phyloP scores from a whole-genome alignment of 2,797 vertebrate species.

The Craterocephalus amniculus region DNA sequence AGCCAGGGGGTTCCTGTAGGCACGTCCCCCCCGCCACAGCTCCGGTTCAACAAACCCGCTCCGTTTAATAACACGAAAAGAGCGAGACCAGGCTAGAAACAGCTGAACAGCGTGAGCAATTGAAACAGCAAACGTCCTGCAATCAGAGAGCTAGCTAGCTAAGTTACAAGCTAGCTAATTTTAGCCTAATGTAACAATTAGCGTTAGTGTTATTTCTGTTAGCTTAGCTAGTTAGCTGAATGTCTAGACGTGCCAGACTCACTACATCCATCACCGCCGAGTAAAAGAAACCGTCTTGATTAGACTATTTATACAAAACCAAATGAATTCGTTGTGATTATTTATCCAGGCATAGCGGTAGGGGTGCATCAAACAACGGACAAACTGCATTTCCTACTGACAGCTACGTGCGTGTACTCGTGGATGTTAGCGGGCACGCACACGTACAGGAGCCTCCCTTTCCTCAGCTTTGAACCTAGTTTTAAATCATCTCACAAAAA shows the following conservation, averaged over 20 bases:
- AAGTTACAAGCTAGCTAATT: constrained; percentile 54
- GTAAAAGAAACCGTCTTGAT: not conserved
- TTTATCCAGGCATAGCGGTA: constrained; percentile 34
- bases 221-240: constrained; percentile 45
- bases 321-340: constrained; percentile 25
- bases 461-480: not conserved
- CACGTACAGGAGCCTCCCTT: constrained; percentile 59
- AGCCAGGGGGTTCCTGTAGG: constrained; percentile 68
- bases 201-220: constrained; percentile 60
- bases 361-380: constrained; percentile 52
- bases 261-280: not conserved
- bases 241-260: constrained; percentile 17
- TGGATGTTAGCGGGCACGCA: constrained; percentile 27
- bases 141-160: constrained; percentile 43
- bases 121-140: constrained; percentile 51
- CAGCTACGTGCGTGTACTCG: constrained; percentile 79
- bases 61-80: constrained; percentile 34
- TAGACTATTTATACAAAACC: constrained; percentile 21
- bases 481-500: not conserved
- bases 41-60: constrained; percentile 54
- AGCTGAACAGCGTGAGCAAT: constrained; percentile 19
- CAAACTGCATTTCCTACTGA: constrained; percentile 83
- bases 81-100: constrained; percentile 13
- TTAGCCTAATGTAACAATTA: constrained; percentile 50
- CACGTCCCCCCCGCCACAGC: constrained; percentile 79